A percentile compares a stretch with the other conserved stretches of the same genome.
These are phyloP conservation scores for Leucosticte australis DNA, from an alignment of 2,113 vertebrate genomes.

Conservation along the genomic window DNA sequence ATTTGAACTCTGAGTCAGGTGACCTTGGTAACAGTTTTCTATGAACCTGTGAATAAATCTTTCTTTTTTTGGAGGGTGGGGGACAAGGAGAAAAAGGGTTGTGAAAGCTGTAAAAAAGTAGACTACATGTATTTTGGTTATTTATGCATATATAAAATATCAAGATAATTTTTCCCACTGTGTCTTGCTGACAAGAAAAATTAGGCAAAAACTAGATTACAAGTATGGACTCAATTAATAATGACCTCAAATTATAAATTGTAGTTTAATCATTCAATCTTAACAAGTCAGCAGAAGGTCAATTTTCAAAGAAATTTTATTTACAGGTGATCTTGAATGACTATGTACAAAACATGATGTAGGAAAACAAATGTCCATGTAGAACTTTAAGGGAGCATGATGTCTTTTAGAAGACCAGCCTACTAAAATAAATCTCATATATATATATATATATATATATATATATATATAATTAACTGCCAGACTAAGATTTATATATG, in stretches of 20 bases:
- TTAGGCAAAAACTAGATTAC: neutral
- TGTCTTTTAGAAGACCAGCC: neutral
- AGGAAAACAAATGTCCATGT: neutral
- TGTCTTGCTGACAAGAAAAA: neutral
- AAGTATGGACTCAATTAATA: neutral
- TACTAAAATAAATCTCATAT: neutral
- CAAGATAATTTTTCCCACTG: neutral
- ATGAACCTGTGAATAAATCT: neutral
- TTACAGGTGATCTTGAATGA: neutral
- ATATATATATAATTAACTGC: neutral
- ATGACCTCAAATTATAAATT: neutral
- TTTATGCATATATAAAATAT: neutral
- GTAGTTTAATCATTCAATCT: neutral
- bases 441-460: neutral
- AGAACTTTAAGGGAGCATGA: neutral
- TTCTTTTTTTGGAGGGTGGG: accelerated
- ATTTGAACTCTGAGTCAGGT: neutral
- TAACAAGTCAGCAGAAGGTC: neutral
- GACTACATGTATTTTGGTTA: neutral
- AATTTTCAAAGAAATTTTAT: neutral
- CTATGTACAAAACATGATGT: neutral
- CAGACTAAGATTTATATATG: neutral
- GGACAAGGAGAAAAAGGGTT: neutral
- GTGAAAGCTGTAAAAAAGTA: neutral
- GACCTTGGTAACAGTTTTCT: neutral